phyloP scores from a whole-genome alignment of 2,888 invertebrate genomes.

The Cryptophagus acutangulus region DNA sequence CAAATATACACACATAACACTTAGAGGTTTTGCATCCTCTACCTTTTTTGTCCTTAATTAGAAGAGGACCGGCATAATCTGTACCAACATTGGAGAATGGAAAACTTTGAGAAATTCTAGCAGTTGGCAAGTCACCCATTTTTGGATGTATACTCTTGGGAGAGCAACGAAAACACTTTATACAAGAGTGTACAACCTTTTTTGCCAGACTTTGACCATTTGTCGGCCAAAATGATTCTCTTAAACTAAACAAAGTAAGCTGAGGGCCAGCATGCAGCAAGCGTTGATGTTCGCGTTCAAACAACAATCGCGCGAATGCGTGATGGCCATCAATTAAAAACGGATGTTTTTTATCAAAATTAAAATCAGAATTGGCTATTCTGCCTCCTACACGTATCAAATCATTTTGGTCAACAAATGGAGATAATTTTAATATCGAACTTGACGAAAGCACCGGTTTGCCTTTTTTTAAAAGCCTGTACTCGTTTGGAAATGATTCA shows the following conservation, averaged over 20 bases:
- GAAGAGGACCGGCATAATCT: conserved; percentile 17
- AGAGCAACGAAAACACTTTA: conserved; percentile 12
- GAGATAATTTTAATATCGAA: too few relatives aligned
- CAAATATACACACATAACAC: conserved; percentile 16
- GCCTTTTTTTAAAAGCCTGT: too few relatives aligned
- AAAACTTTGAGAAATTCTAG: conserved; percentile 11
- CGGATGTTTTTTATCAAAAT: too few relatives aligned
- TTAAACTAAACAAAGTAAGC: conserved; percentile 12
- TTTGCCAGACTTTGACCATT: conserved; percentile 10
- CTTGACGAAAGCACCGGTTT: too few relatives aligned
- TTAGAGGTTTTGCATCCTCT: conserved; percentile 9
- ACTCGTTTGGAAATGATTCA: too few relatives aligned
- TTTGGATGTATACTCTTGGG: conserved; percentile 8
- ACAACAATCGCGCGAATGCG: too few relatives aligned
- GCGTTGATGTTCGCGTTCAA: conserved; percentile 12
- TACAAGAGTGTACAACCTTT: conserved; percentile 10
- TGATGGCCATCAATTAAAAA: too few relatives aligned
- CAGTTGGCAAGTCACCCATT: conserved; percentile 11
- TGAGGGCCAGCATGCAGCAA: conserved; percentile 24
- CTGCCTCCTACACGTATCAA: too few relatives aligned
- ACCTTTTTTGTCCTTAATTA: conserved; percentile 10
- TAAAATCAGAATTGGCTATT: too few relatives aligned
- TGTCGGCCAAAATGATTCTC: conserved; percentile 27
- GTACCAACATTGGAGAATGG: conserved; percentile 13
- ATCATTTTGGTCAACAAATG: too few relatives aligned